Percentiles rank a stretch among this genome's conserved stretches.
These are phyloP conservation scores for Cryptophagus acutangulus DNA, from an alignment of 2,888 invertebrate genomes.

Conservation along the genomic window DNA sequence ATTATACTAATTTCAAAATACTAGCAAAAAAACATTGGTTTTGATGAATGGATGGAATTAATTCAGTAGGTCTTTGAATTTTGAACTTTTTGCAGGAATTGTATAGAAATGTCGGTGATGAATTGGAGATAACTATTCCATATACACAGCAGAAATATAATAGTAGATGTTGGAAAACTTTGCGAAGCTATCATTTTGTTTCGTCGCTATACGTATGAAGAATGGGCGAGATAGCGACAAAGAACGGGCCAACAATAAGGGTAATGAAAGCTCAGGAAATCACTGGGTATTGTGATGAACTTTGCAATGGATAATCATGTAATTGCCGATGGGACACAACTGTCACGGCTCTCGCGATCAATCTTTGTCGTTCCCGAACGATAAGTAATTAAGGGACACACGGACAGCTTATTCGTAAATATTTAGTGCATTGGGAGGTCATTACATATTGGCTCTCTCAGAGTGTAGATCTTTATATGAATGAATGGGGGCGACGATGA, in stretches of 20 bases:
- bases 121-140: slow-evolving; percentile 25
- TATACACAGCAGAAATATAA: too few species aligned
- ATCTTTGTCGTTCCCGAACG: slow-evolving; percentile 42
- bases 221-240: slow-evolving; percentile 37
- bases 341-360: slow-evolving; percentile 44
- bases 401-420: slow-evolving; percentile 32
- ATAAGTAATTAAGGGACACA: slow-evolving; percentile 23
- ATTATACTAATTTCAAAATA: too few species aligned
- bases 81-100: not conserved
- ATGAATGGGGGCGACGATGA: too few species aligned
- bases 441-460: too few species aligned
- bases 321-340: slow-evolving; percentile 37
- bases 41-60: too few species aligned
- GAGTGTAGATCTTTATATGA: too few species aligned
- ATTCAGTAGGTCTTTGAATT: too few species aligned
- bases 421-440: slow-evolving; percentile 35
- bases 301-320: slow-evolving; percentile 42
- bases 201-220: slow-evolving; percentile 27
- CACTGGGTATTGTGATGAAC: slow-evolving; percentile 43
- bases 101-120: slow-evolving; percentile 13
- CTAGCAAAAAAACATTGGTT: too few species aligned
- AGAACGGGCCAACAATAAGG: slow-evolving; percentile 45
- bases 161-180: slow-evolving; percentile 33
- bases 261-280: slow-evolving; percentile 48
- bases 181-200: slow-evolving; percentile 45